Evolutionary conservation across 2,888 invertebrate genomes (phyloP).

Genomic region (Apodemia mormo): DNA sequence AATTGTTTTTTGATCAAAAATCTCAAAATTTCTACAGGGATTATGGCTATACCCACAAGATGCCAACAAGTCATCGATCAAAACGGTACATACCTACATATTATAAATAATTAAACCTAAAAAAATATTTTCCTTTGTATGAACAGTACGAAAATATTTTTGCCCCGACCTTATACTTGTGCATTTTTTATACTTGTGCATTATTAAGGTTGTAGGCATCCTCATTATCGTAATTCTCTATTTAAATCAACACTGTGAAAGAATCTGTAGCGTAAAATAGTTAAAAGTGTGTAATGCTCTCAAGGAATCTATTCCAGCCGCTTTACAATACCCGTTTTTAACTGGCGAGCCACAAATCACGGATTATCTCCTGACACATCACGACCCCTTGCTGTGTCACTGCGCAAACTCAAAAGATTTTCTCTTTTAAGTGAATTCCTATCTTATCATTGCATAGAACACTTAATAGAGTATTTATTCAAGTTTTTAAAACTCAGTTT

Average conservation of each 20-base stretch:
- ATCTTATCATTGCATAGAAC: not conserved
- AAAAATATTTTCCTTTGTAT: no score
- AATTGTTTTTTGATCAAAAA: no score
- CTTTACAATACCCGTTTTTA: constrained; percentile 26
- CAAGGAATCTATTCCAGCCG: constrained; percentile 11
- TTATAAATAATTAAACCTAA: no score
- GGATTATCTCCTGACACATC: constrained; percentile 49
- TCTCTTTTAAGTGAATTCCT: constrained; percentile 21
- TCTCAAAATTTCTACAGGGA: no score
- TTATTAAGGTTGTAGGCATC: not conserved
- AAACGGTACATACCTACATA: no score
- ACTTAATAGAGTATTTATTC: not conserved
- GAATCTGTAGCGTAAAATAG: not conserved
- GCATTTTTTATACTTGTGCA: not conserved
- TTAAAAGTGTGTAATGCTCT: constrained; percentile 21
- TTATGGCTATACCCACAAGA: no score
- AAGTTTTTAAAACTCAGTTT: not conserved
- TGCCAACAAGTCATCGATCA: no score
- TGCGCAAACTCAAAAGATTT: constrained; percentile 29
- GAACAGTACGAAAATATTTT: no score
- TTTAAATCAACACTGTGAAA: constrained; percentile 1
- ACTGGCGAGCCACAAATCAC: constrained; percentile 51
- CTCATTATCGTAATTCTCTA: not conserved
- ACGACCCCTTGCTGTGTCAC: constrained; percentile 42
- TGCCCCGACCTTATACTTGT: no score